Evolutionary conservation across 2,797 vertebrate species (phyloP), one percentile per base, ranked within the genome.

Genomic region (Danio kyathit): DNA sequence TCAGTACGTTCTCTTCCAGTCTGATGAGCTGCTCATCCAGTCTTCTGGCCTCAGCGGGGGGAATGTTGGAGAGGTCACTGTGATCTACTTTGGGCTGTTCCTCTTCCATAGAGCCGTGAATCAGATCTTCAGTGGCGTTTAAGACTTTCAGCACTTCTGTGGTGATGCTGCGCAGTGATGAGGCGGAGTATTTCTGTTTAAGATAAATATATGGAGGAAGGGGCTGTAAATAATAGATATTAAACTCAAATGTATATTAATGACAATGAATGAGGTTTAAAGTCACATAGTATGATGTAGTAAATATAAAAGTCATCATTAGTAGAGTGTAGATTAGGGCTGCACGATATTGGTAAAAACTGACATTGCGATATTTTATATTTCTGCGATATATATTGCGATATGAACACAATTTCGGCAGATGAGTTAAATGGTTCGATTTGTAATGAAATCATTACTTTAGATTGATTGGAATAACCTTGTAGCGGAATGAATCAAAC

Each of bases 141-240:
- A 99, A 95, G 88, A 99, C 96, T 89, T 96, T 98, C 85, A 99
- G 93, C 81, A 99, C 96, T 92, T 99, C 96, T 14, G 97, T 97
- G 90, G 97, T 99, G 92, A 99, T 97, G 92, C 95, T 97, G 91
- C 97, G 92, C 91, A 99, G 96, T 88, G 97, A 98, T 83, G 93
- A 94, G 12, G 97, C 97, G 17, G 98, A 97, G 89, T 96, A 96
- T 87, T 96, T 97, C 98, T 99, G 88, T 91, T 92, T 84, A 80
- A 84, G 86, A 77, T 86, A 89, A 86, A 90, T 89, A 88, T 88
- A 92, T 61, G 88, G 90, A 94, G 77, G 86, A 70, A 41, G 6
- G 11, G 21, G 21, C 56, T 74, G 10, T 73, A 59, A n/a, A 57
- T 40, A 44, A 19, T 43, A 57, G 38, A 72, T 16, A 5, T 6